Percentiles rank a stretch among this genome's conserved stretches.
phyloP scores from a whole-genome alignment of 2,888 invertebrate species.

The Erebia palarica region DNA sequence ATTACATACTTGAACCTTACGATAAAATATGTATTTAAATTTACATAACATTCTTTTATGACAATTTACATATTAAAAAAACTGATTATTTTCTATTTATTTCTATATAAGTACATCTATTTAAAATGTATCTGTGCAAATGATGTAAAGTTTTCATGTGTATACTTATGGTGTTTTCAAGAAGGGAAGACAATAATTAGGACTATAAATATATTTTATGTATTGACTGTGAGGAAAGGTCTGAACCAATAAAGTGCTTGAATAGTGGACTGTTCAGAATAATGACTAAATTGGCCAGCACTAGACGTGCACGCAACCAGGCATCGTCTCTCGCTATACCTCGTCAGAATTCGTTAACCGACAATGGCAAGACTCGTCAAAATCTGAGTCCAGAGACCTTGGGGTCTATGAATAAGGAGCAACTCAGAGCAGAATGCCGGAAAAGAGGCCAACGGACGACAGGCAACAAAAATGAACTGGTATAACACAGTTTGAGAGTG shows the following conservation, averaged over 20 bases:
- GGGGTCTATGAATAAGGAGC: constrained; percentile 85
- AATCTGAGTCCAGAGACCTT: constrained; percentile 77
- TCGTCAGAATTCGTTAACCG: constrained; percentile 71
- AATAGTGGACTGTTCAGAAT: constrained; percentile 42
- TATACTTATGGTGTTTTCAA: constrained; percentile 33
- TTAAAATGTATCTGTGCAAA: constrained; percentile 17
- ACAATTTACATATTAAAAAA: background rate
- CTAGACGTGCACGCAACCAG: constrained; percentile 73
- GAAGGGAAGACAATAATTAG: constrained; percentile 27
- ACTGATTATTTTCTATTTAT: constrained; percentile 7
- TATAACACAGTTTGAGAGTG: constrained; percentile 77
- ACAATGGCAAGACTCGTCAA: constrained; percentile 71
- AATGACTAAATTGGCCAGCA: constrained; percentile 64
- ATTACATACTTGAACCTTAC: background rate
- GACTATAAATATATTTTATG: constrained; percentile 31
- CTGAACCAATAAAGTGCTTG: constrained; percentile 41
- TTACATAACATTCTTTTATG: background rate
- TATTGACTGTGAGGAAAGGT: constrained; percentile 40
- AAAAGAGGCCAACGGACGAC: constrained; percentile 86
- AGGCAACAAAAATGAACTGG: constrained; percentile 88
- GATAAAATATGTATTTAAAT: background rate
- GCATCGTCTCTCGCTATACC: constrained; percentile 68
- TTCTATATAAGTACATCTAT: background rate
- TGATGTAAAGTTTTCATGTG: constrained; percentile 21
- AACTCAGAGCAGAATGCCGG: constrained; percentile 85